Evolutionary conservation across 2,888 invertebrate genomes (phyloP).

Genomic region (Coleophora flavipennella): DNA sequence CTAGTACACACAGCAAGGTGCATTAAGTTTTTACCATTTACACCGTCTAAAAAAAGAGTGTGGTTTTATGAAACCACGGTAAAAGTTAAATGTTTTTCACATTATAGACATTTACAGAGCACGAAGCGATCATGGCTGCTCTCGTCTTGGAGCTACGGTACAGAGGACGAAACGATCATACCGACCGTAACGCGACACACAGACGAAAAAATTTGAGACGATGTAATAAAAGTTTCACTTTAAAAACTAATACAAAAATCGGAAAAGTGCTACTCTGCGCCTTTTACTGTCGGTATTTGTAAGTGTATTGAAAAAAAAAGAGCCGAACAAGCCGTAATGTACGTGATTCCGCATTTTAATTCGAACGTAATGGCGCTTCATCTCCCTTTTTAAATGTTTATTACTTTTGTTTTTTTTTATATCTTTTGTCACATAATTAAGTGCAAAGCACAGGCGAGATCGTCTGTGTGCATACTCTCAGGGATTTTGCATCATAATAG

Average conservation of each 20-base stretch:
- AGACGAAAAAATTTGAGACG: too few species aligned
- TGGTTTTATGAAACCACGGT: too few species aligned
- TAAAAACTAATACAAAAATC: slow-evolving; percentile 29
- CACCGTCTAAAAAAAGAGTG: too few species aligned
- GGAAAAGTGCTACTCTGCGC: slow-evolving; percentile 29
- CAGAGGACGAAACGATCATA: too few species aligned
- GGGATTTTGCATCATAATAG: slow-evolving; percentile 32
- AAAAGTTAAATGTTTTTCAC: too few species aligned
- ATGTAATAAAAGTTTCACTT: too few species aligned
- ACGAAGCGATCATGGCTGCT: too few species aligned
- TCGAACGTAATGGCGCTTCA: slow-evolving; percentile 45
- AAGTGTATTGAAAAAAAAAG: slow-evolving; percentile 56
- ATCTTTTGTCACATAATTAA: slow-evolving; percentile 37
- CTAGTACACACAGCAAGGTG: too few species aligned
- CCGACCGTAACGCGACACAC: too few species aligned
- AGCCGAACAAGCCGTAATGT: slow-evolving; percentile 47
- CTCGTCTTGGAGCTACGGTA: too few species aligned
- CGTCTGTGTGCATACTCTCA: slow-evolving; percentile 34
- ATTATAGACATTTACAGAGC: too few species aligned
- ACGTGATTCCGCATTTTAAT: slow-evolving; percentile 71
- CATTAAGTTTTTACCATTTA: too few species aligned
- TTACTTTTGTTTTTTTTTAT: slow-evolving; percentile 31
- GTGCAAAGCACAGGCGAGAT: slow-evolving; percentile 25
- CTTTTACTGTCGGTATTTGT: slow-evolving; percentile 38
- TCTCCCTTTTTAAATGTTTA: slow-evolving; percentile 57